phyloP scores from a whole-genome alignment of 2,113 vertebrate genomes.

The Pampusana beccarii region DNA sequence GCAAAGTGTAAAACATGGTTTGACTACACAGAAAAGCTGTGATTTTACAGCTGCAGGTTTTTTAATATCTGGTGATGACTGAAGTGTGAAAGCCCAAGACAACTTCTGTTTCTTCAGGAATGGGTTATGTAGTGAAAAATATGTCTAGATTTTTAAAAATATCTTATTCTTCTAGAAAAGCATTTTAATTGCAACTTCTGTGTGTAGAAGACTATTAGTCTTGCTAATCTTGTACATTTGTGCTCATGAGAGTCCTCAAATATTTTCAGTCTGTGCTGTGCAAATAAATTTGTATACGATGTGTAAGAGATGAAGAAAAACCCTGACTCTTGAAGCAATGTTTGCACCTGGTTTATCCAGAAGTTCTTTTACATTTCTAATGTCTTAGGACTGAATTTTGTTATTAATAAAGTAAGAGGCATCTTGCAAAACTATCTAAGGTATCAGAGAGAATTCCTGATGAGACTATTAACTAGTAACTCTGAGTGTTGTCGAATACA shows the following conservation, averaged over 20 bases:
- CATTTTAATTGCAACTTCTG: background rate
- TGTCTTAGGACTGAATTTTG: background rate
- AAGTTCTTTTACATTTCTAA: background rate
- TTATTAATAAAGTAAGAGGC: background rate
- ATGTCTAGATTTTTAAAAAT: background rate
- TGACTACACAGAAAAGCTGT: background rate
- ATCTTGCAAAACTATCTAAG: background rate
- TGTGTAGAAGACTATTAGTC: background rate
- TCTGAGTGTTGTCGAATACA: background rate
- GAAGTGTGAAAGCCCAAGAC: background rate
- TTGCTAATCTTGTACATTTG: background rate
- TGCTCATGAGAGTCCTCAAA: background rate
- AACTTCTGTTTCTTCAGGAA: background rate
- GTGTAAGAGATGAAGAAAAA: background rate
- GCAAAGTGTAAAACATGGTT: background rate
- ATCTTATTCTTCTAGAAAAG: background rate
- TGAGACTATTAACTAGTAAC: background rate
- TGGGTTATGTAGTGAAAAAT: background rate
- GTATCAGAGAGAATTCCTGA: background rate
- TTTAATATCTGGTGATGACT: background rate
- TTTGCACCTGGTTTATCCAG: background rate
- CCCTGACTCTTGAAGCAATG: background rate
- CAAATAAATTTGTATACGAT: background rate
- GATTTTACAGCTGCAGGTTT: background rate
- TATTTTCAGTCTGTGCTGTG: background rate